phyloP scores from a whole-genome alignment of 2,113 vertebrate species.

The Rhagologus leucostigma region DNA sequence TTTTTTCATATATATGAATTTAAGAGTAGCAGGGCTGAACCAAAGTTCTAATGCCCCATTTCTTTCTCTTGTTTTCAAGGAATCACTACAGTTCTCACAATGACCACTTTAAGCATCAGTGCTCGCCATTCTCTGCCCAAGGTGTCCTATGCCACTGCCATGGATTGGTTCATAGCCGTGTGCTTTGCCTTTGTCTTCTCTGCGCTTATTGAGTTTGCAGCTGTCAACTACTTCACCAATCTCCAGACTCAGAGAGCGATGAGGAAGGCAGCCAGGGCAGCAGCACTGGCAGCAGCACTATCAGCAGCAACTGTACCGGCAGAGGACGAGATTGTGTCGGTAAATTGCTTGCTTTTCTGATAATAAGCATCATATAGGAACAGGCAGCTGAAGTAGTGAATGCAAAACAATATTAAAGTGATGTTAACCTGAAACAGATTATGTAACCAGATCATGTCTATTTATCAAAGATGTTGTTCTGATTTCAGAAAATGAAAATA shows the following conservation, averaged over 20 bases:
- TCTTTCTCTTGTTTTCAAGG: constrained; percentile 67
- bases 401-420: constrained; percentile 20
- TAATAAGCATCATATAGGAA: constrained; percentile 67
- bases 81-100: constrained; percentile 94
- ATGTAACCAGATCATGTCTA: constrained; percentile 53
- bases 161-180: constrained; percentile 98
- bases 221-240: constrained; percentile 98
- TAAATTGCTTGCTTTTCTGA: constrained; percentile 79
- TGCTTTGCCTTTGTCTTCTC: constrained; percentile 98
- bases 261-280: constrained; percentile 73
- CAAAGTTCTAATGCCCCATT: background rate
- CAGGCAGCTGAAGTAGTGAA: constrained; percentile 65
- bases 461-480: background rate
- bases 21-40: background rate
- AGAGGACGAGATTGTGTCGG: constrained; percentile 81
- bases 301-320: constrained; percentile 70
- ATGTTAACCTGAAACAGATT: constrained; percentile 61
- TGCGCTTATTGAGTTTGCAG: constrained; percentile 95
- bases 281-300: constrained; percentile 75
- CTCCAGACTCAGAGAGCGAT: constrained; percentile 85
- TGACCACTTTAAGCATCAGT: constrained; percentile 95
- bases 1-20: background rate
- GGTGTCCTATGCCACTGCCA: constrained; percentile 93
- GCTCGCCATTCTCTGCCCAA: constrained; percentile 93
- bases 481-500: background rate